Evolutionary conservation across 2,797 vertebrate species (phyloP).

Genomic region (Pipistrellus kuhlii): DNA sequence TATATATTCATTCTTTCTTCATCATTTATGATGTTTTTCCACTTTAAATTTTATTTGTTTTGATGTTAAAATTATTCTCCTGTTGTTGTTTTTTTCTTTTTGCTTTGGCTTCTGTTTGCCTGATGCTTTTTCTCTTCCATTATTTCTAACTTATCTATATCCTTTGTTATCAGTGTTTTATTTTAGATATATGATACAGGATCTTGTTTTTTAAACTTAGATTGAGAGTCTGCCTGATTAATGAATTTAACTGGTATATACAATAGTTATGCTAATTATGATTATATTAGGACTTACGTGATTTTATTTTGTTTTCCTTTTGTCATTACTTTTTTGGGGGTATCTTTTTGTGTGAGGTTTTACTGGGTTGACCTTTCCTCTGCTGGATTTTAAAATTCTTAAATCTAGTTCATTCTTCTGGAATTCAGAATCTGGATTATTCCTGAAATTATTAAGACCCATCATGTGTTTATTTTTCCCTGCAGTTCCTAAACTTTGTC

Average conservation of each 20-base stretch:
- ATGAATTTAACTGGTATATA: neutral
- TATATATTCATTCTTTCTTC: neutral
- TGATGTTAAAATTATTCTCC: neutral
- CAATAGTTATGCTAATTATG: neutral
- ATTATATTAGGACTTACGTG: neutral
- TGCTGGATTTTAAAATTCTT: slow-evolving; percentile 3
- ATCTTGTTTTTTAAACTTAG: slow-evolving; percentile 37
- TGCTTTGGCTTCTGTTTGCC: neutral
- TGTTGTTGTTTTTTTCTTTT: neutral
- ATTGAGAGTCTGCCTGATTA: neutral
- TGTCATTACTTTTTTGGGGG: neutral
- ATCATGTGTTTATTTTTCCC: neutral
- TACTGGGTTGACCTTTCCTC: slow-evolving; percentile 29
- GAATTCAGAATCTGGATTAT: slow-evolving; percentile 37
- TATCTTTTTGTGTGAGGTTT: neutral
- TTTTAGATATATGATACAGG: neutral
- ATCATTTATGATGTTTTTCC: neutral
- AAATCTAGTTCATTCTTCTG: neutral
- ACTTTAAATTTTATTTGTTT: slow-evolving; percentile 16
- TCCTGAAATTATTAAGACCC: neutral
- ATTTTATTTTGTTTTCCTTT: neutral
- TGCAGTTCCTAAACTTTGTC: neutral
- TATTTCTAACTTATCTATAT: neutral
- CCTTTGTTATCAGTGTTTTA: neutral
- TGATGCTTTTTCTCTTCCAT: neutral